Conservation (phyloP, 2,888 invertebrate genomes). For the Tridacna crocea region DNA sequence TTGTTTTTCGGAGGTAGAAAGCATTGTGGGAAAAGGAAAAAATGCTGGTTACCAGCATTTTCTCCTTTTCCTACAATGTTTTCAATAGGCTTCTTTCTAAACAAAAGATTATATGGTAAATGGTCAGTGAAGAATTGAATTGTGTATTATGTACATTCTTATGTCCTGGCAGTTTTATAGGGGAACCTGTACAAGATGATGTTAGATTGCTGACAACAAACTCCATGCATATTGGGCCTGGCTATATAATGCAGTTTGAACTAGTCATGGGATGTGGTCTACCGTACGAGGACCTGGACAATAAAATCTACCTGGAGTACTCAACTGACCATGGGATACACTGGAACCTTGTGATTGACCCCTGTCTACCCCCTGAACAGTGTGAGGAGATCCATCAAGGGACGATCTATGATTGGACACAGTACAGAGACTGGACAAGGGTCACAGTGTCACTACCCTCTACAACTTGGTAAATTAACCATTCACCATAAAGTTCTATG, state of each 20-base stretch:
- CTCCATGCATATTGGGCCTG: constrained; percentile 83
- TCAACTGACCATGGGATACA: constrained; percentile 84
- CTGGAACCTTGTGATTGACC: constrained; percentile 82
- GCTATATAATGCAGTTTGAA: constrained; percentile 84
- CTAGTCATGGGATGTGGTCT: constrained; percentile 84
- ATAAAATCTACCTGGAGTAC: constrained; percentile 82
- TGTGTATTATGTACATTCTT: no score
- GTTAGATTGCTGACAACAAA: constrained; percentile 81
- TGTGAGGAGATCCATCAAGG: constrained; percentile 81
- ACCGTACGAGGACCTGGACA: constrained; percentile 72
- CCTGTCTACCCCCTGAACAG: constrained; percentile 81
- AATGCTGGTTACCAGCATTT: no score
- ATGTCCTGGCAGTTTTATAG: constrained; percentile 69
- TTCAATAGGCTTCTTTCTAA: no score
- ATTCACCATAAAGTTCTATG: neutral
- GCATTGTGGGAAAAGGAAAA: no score
- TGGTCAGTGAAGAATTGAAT: no score
- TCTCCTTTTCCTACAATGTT: no score
- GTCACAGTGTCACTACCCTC: constrained; percentile 82
- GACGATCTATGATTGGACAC: constrained; percentile 81
- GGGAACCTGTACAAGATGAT: constrained; percentile 66
- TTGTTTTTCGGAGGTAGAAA: no score
- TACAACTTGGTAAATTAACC: constrained; percentile 78
- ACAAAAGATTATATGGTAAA: no score
- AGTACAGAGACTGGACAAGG: constrained; percentile 82